Percentiles rank a stretch among this genome's conserved stretches.
Conservation (phyloP, 1,140 invertebrate species). For the Chrysomallon squamiferum region DNA sequence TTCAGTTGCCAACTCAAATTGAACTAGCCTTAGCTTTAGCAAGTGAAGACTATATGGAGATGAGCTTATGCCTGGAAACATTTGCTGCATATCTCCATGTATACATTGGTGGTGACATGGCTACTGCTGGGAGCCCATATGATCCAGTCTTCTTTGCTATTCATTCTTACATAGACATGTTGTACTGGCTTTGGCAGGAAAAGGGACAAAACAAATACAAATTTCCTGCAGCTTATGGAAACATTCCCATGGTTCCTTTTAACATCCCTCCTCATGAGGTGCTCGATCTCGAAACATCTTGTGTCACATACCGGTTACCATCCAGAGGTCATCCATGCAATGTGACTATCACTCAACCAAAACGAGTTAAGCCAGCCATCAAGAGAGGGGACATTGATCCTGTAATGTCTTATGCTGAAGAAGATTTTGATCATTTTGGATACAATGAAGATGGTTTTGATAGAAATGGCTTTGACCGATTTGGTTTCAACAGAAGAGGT, state of each 20-base stretch:
- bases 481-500: constrained; percentile 42
- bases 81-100: constrained; percentile 49
- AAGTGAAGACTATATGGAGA: constrained; percentile 50
- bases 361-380: constrained; percentile 2
- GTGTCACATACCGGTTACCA: constrained; percentile 31
- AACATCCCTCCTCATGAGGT: constrained; percentile 49
- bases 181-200: constrained; percentile 58
- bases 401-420: constrained; percentile 1
- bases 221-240: constrained; percentile 51
- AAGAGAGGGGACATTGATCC: constrained; percentile 32
- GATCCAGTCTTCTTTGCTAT: constrained; percentile 57
- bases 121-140: constrained; percentile 45
- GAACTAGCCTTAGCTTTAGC: constrained; percentile 49
- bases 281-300: constrained; percentile 50
- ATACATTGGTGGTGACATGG: constrained; percentile 58
- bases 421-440: constrained; percentile 26
- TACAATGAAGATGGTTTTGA: constrained; percentile 38
- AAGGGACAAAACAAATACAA: constrained; percentile 48
- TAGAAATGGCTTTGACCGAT: constrained; percentile 32
- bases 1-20: constrained; percentile 49
- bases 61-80: constrained; percentile 52
- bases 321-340: constrained; percentile 41
- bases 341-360: constrained; percentile 11
- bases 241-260: constrained; percentile 57
- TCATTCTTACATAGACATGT: constrained; percentile 54